Percentiles rank a stretch among this genome's conserved stretches.
These are phyloP conservation scores for Diarsia rubi DNA, from an alignment of 2,888 invertebrate species.

Conservation along the genomic window DNA sequence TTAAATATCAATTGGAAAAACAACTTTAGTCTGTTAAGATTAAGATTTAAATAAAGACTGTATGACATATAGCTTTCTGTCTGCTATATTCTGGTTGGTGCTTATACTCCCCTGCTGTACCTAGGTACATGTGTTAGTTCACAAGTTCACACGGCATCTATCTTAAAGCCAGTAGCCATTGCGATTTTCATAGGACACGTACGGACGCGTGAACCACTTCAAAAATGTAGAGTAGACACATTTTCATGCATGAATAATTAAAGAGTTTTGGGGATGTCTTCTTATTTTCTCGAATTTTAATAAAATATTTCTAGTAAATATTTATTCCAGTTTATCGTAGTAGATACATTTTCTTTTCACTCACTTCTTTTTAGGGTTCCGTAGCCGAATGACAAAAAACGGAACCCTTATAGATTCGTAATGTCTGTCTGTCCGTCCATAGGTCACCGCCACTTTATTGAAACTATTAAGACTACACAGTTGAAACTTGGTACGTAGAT, in stretches of 20 bases:
- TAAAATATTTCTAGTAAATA: not conserved
- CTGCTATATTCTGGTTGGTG: constrained; percentile 4
- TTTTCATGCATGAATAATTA: constrained; percentile 4
- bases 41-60: not conserved
- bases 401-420: no score
- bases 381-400: no score
- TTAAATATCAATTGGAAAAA: not conserved
- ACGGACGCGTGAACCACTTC: constrained; percentile 4
- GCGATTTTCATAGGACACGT: constrained; percentile 39
- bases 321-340: not conserved
- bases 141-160: constrained; percentile 16
- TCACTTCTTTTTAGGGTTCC: not conserved
- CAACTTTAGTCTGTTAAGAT: not conserved
- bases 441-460: no score
- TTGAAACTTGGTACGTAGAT: no score
- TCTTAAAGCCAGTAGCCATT: constrained; percentile 13
- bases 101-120: not conserved
- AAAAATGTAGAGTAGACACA: constrained; percentile 17
- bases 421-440: no score
- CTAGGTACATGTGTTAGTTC: not conserved
- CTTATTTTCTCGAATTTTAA: not conserved
- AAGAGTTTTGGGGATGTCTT: not conserved
- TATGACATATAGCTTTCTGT: constrained; percentile 4
- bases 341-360: not conserved
- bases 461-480: no score